Percentiles rank a stretch among this genome's conserved stretches.
These are phyloP conservation scores for Hippocampus zosterae DNA, from an alignment of 2,113 vertebrate genomes.

Conservation along the genomic window DNA sequence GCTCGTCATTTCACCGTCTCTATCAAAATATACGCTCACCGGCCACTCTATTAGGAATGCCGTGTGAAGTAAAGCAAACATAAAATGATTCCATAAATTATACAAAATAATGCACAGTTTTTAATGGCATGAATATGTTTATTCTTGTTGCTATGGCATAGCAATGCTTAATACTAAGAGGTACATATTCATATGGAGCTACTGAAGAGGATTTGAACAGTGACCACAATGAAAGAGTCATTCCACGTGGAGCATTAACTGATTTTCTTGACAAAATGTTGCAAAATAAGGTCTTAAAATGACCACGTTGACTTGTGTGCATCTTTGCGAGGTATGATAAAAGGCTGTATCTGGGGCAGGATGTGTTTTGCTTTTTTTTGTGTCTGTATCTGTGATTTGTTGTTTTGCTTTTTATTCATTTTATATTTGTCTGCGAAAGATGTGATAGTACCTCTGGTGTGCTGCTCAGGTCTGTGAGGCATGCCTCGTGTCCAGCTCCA, in stretches of 20 bases:
- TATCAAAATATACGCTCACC: neutral
- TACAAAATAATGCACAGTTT: neutral
- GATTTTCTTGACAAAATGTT: slow-evolving; percentile 29
- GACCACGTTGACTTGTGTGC: neutral
- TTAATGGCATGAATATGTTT: neutral
- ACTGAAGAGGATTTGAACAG: neutral
- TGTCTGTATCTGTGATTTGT: slow-evolving; percentile 4
- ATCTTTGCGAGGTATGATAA: slow-evolving; percentile 25
- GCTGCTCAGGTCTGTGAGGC: slow-evolving; percentile 62
- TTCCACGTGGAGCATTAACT: neutral
- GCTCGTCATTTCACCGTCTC: neutral
- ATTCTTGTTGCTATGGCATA: neutral
- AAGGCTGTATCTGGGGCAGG: slow-evolving; percentile 41
- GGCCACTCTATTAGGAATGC: neutral
- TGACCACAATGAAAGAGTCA: neutral
- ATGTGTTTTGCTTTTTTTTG: slow-evolving; percentile 30
- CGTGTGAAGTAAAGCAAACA: neutral
- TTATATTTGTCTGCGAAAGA: slow-evolving; percentile 41
- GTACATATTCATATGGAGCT: neutral
- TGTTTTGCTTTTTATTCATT: neutral
- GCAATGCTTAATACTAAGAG: neutral
- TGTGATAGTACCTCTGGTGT: slow-evolving; percentile 61
- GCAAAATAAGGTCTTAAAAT: slow-evolving; percentile 42
- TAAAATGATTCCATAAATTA: neutral
- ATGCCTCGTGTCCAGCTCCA: slow-evolving; percentile 56